These are phyloP conservation scores for Cheilinus undulatus DNA, from an alignment of 2,113 vertebrate species.

Conservation along the genomic window DNA sequence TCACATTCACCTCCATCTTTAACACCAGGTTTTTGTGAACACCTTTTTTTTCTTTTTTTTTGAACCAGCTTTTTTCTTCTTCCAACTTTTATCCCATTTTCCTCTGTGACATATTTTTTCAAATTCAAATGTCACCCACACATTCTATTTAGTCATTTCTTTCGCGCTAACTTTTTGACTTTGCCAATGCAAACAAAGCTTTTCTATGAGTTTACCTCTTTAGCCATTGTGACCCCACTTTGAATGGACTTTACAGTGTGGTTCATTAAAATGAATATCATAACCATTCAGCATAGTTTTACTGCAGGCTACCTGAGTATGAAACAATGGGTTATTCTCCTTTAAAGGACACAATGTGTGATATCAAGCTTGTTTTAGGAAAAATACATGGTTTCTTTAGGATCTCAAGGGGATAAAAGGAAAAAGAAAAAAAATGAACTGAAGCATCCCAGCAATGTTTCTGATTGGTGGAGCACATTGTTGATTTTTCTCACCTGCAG, in stretches of 20 bases:
- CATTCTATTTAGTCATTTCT: not conserved
- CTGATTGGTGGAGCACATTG: no score
- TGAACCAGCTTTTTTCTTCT: not conserved
- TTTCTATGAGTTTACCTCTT: conserved; percentile 59
- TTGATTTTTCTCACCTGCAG: no score
- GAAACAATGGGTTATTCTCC: no score
- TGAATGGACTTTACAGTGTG: not conserved
- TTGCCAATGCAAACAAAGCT: conserved; percentile 66
- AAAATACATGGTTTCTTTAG: no score
- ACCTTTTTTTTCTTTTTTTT: conserved; percentile 20
- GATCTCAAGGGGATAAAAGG: no score
- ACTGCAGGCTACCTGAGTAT: no score
- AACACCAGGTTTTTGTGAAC: conserved; percentile 1
- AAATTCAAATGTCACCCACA: conserved; percentile 14
- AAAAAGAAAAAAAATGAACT: no score
- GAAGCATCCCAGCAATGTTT: no score
- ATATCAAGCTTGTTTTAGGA: no score
- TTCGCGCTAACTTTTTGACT: conserved; percentile 1
- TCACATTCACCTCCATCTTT: conserved; percentile 17
- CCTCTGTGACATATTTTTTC: not conserved
- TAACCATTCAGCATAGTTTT: no score
- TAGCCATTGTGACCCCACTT: conserved; percentile 59
- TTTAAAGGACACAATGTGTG: no score
- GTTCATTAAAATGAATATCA: no score
- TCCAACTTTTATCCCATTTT: conserved; percentile 24